These are phyloP conservation scores for Pasiphila rectangulata DNA, from an alignment of 2,888 invertebrate genomes.

Conservation along the genomic window DNA sequence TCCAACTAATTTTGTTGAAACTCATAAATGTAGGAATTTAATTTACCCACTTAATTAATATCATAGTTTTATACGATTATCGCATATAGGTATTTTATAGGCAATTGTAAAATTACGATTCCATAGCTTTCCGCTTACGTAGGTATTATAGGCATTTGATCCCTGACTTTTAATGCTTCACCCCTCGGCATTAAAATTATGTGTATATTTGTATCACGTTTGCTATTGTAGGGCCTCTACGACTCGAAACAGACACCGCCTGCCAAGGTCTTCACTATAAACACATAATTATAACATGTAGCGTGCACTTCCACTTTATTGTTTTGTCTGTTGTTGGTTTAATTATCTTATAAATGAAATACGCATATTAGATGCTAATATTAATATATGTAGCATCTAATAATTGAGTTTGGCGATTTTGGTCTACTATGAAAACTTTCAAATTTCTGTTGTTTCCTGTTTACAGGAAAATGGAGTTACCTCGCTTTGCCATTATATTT, in stretches of 20 bases:
- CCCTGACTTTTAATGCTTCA: constrained; percentile 82
- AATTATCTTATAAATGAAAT: too few species aligned
- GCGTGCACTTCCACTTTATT: constrained; percentile 10
- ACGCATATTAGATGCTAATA: too few species aligned
- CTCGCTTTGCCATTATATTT: too few species aligned
- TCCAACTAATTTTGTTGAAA: too few species aligned
- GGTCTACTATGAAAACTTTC: too few species aligned
- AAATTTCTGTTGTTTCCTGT: too few species aligned
- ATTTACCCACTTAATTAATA: too few species aligned
- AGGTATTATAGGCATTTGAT: constrained; percentile 80
- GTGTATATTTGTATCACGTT: constrained; percentile 81
- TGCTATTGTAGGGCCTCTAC: constrained; percentile 78
- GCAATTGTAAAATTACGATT: constrained; percentile 32
- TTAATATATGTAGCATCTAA: too few species aligned
- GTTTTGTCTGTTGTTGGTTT: not conserved
- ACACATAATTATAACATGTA: constrained; percentile 31
- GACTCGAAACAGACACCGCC: constrained; percentile 62
- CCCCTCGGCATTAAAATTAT: constrained; percentile 80
- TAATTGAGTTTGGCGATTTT: too few species aligned
- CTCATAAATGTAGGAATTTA: too few species aligned
- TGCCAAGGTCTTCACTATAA: constrained; percentile 63
- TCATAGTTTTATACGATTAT: not conserved
- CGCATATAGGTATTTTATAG: not conserved
- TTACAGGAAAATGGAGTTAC: too few species aligned
- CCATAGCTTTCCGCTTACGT: constrained; percentile 44